These are phyloP conservation scores for Coranthus polyacanthus DNA, from an alignment of 2,797 vertebrate species.

Conservation along the genomic window DNA sequence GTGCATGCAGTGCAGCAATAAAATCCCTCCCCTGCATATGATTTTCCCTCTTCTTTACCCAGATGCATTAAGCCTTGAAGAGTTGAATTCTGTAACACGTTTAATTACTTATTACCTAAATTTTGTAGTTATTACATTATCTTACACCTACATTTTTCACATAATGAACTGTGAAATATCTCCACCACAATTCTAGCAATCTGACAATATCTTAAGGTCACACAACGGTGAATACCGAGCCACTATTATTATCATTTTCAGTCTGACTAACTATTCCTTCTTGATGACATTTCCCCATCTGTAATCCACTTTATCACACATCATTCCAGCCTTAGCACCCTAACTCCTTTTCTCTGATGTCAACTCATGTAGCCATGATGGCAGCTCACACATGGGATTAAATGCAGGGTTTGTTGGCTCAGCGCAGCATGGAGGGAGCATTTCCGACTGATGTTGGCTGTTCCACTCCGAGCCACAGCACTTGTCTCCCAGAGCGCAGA, in stretches of 20 bases:
- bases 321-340: slow-evolving; percentile 81
- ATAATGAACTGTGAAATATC: slow-evolving; percentile 47
- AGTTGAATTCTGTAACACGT: not conserved
- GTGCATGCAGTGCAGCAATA: slow-evolving; percentile 40
- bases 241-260: slow-evolving; percentile 67
- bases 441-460: slow-evolving; percentile 85
- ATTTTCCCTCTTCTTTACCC: slow-evolving; percentile 16
- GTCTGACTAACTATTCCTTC: slow-evolving; percentile 71
- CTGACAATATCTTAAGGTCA: slow-evolving; percentile 61
- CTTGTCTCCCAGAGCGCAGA: slow-evolving; percentile 85
- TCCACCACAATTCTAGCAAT: slow-evolving; percentile 52
- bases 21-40: slow-evolving; percentile 47
- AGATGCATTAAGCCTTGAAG: slow-evolving; percentile 4
- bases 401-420: slow-evolving; percentile 85
- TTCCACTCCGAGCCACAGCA: slow-evolving; percentile 84
- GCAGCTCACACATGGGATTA: slow-evolving; percentile 85
- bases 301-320: slow-evolving; percentile 84
- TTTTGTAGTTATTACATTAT: slow-evolving; percentile 18
- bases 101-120: not conserved
- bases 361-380: slow-evolving; percentile 83
- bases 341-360: slow-evolving; percentile 85
- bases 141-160: slow-evolving; percentile 19
- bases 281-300: slow-evolving; percentile 75
- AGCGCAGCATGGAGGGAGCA: slow-evolving; percentile 82
- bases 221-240: slow-evolving; percentile 46